These are phyloP conservation scores for Helobdella robusta DNA, from an alignment of 2,888 invertebrate species.

Conservation along the genomic window DNA sequence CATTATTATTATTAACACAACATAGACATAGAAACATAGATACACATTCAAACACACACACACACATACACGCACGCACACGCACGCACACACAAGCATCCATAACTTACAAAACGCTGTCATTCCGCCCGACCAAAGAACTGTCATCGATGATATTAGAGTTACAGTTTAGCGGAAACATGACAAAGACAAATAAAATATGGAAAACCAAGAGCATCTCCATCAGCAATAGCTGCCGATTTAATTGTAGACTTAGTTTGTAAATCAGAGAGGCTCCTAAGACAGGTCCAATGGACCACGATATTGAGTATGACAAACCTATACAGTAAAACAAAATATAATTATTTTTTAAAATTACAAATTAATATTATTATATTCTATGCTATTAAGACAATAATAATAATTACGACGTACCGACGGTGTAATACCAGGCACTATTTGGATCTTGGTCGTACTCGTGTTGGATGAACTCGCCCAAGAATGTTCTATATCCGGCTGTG, in stretches of 20 bases:
- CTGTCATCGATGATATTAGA: no score
- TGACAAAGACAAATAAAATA: constrained; percentile 24
- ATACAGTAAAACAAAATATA: neutral
- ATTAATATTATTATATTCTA: neutral
- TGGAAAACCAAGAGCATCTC: constrained; percentile 17
- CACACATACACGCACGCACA: no score
- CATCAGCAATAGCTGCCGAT: constrained; percentile 19
- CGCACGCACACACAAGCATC: no score
- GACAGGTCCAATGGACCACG: constrained; percentile 19
- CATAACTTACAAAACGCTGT: no score
- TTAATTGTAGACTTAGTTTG: constrained; percentile 14
- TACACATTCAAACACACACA: no score
- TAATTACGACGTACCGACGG: constrained; percentile 17
- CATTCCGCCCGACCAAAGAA: no score
- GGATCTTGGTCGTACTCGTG: constrained; percentile 17
- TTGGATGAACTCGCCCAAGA: constrained; percentile 20
- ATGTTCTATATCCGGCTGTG: constrained; percentile 25
- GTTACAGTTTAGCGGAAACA: constrained; percentile 24
- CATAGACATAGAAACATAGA: no score
- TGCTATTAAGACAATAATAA: neutral
- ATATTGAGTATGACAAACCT: constrained; percentile 27
- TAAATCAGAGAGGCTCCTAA: constrained; percentile 21
- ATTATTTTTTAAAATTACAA: neutral
- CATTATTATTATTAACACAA: no score
- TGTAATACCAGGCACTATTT: constrained; percentile 19